Base-by-base conservation (phyloP, 1,140 invertebrate species). In the Eciton burchellii region DNA sequence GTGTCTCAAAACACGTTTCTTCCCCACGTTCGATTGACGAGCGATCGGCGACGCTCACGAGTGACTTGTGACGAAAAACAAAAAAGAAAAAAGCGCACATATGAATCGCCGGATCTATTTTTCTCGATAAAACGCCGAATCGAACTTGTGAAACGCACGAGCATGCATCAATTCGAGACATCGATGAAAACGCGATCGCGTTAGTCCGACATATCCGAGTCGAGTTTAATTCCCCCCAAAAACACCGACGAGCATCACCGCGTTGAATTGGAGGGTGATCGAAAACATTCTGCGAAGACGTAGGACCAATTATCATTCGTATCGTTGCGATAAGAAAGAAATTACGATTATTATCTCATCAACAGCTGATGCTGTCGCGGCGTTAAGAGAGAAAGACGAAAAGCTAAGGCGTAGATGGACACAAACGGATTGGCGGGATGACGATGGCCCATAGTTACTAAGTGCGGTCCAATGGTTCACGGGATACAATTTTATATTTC, bases 401-500 rank as follows among this genome's bases (percentile, higher is more conserved):
- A n/a, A 62, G 35, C 3, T 62, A 29, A 87, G 29, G 60, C 24
- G 24, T 12, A 66, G 66, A 41, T 16, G 59, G 43, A 24, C n/a
- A 35, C 26, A 62, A 65, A 29, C 56, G 83, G 60, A 65, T 81
- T 81, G 86, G 87, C 87, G 83, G 84, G 86, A 70, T 66, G 9
- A 56, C 65, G 66, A 35, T 9, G 60, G 79, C 57, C 77, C 87
- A 81, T 86, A 88, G 81, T 88, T 85, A 88, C 81, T 89, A 89
- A 88, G 89, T 66, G 92, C 84, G 92, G 92, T 93, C 91, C 92
- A 92, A 92, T 92, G 92, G 91, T 93, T 93, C 86, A 92, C 82
- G 91, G 92, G 92, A 92, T 91, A 92, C 92, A 93, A 92, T 92
- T 93, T 93, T 92, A 86, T 91, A 92, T 90, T 82, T 88, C 73